Evolutionary conservation across 2,888 invertebrate species (phyloP).

Genomic region (Patella pellucida): DNA sequence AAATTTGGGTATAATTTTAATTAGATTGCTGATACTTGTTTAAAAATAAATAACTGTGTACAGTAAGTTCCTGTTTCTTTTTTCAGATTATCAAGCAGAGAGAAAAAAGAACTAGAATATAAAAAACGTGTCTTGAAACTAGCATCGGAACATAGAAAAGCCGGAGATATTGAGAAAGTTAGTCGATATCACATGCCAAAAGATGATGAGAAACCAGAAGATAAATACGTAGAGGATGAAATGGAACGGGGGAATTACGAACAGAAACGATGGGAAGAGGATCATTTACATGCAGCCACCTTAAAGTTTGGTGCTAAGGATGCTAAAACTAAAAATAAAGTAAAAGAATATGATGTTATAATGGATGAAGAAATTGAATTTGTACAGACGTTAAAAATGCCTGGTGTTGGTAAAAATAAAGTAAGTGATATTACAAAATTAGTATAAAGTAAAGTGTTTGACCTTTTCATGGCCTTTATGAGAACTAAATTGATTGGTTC

Average conservation of each 20-base stretch:
- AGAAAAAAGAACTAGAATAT: conserved; percentile 86
- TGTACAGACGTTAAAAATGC: conserved; percentile 79
- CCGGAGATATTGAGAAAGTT: conserved; percentile 91
- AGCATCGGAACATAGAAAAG: conserved; percentile 95
- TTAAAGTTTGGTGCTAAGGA: conserved; percentile 95
- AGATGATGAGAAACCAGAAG: conserved; percentile 72
- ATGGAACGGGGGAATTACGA: conserved; percentile 79
- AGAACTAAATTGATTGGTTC: too few species aligned
- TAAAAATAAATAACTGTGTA: not conserved
- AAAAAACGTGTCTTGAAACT: conserved; percentile 90
- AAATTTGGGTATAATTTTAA: not conserved
- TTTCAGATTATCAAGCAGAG: conserved; percentile 86
- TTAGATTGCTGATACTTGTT: not conserved
- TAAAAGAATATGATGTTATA: conserved; percentile 88
- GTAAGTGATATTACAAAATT: conserved; percentile 29
- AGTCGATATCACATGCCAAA: conserved; percentile 96
- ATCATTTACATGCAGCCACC: conserved; percentile 92
- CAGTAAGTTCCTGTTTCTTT: conserved; percentile 13
- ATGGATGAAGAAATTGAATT: conserved; percentile 98
- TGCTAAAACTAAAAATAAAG: conserved; percentile 73
- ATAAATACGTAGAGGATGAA: conserved; percentile 77
- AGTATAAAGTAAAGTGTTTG: too few species aligned
- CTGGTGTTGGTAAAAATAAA: conserved; percentile 70
- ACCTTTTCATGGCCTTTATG: too few species aligned
- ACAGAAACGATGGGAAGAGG: conserved; percentile 95